phyloP scores from a whole-genome alignment of 2,113 vertebrate genomes.

The Triplophysa rosa region DNA sequence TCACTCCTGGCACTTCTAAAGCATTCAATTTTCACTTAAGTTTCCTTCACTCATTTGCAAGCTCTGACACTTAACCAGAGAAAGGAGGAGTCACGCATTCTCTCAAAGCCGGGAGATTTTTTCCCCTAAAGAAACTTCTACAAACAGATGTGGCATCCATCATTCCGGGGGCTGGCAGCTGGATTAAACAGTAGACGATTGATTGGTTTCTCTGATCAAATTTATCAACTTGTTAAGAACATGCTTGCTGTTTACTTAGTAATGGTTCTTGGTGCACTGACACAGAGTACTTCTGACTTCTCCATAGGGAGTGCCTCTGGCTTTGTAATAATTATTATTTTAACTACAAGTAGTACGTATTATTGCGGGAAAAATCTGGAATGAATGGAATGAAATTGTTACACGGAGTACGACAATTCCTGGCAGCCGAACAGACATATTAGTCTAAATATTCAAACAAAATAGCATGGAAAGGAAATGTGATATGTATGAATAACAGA shows the following conservation, averaged over 20 bases:
- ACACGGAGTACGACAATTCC: background rate
- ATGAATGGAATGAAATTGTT: no score
- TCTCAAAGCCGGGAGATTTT: constrained; percentile 29
- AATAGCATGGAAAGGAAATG: background rate
- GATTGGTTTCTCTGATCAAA: constrained; percentile 39
- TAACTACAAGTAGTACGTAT: background rate
- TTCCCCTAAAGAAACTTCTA: constrained; percentile 22
- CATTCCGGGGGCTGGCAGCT: constrained; percentile 25
- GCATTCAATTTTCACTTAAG: constrained; percentile 55
- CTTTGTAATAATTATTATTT: background rate
- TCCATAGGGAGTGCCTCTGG: background rate
- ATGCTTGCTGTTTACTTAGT: constrained; percentile 35
- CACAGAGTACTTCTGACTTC: background rate
- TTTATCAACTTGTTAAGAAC: constrained; percentile 11
- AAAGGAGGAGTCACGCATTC: constrained; percentile 64
- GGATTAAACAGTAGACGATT: constrained; percentile 39
- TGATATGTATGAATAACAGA: background rate
- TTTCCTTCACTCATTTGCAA: constrained; percentile 40
- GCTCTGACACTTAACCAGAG: constrained; percentile 42
- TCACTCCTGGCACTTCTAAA: constrained; percentile 41
- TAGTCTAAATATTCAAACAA: background rate
- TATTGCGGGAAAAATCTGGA: background rate
- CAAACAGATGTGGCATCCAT: constrained; percentile 39
- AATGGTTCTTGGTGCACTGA: background rate
- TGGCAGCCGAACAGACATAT: background rate